These are phyloP conservation scores for Nymphalis polychloros DNA, from an alignment of 2,888 invertebrate genomes.

Conservation along the genomic window DNA sequence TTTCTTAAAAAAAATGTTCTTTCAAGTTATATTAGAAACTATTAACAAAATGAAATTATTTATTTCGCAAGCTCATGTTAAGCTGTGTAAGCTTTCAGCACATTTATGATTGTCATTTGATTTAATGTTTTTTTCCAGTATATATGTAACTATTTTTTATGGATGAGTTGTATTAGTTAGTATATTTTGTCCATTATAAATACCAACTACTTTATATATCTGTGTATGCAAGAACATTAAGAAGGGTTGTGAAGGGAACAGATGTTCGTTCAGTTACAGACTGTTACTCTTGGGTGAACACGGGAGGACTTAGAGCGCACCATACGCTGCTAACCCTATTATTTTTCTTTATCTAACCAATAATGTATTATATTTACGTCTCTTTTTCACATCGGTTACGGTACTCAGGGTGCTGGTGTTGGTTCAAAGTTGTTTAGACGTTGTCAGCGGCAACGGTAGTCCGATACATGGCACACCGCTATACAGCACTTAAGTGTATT, in stretches of 20 bases:
- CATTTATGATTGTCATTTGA: too few species aligned
- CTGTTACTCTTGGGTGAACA: conserved; percentile 75
- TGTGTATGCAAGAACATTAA: conserved; percentile 3
- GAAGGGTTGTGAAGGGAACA: conserved; percentile 53
- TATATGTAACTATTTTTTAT: too few species aligned
- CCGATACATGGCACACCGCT: conserved; percentile 66
- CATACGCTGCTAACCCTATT: conserved; percentile 65
- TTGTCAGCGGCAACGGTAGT: conserved; percentile 75
- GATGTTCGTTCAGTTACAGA: conserved; percentile 66
- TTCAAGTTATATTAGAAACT: too few species aligned
- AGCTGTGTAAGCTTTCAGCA: too few species aligned
- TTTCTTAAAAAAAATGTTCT: too few species aligned
- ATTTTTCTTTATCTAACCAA: conserved; percentile 55
- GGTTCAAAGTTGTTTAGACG: conserved; percentile 73
- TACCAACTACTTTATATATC: background rate
- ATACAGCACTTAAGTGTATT: conserved; percentile 60
- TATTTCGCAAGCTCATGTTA: too few species aligned
- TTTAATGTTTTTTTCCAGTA: too few species aligned
- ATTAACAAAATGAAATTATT: too few species aligned
- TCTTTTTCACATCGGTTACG: conserved; percentile 56
- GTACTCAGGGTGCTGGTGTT: conserved; percentile 62
- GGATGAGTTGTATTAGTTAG: too few species aligned
- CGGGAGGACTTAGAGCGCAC: conserved; percentile 60
- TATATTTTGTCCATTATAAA: too few species aligned
- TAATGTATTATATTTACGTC: conserved; percentile 49